Evolutionary conservation across 1,140 invertebrate species (phyloP), one percentile per base, ranked within the genome.

Genomic region (Drosophila ambigua): DNA sequence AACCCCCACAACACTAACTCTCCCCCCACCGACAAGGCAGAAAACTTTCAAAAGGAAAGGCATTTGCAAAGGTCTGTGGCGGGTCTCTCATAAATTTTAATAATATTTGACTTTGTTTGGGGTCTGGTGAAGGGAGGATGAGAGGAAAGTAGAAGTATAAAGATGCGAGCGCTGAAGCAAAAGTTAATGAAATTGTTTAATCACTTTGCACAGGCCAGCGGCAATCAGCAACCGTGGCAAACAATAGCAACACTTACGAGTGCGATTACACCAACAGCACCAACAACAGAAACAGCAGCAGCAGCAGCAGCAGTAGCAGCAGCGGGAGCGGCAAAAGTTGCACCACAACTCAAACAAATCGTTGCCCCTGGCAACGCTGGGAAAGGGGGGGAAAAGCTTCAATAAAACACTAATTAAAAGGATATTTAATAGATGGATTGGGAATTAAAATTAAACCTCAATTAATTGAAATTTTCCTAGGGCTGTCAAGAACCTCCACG

Each of bases 101-200:
- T 81, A 81, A 81, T 81, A 81, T 82, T 81, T 81, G 67, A 81
- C 78, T 60, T 58, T 49, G 60, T 39, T 39, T 5, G 35, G 9
- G 0, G 31, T 4, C 3, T 0, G 4, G 35, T 4, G 35, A 11
- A 39, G 35, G 9, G 28, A 0, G 7, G 28, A 8, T 7, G 28
- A 7, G 28, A 8, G 28, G 28, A 28, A 31, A 24, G 63, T 31
- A 45, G 53, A 53, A 31, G 41, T 59, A 52, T 75, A 5, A 39
- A 46, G 62, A 45, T 67, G 63, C 16, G 24, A 8, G 43, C n/a
- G 6, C 8, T 2, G 28, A 41, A 8, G 26, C 41, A 57, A 54
- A 80, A 80, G 58, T 81, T 80, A 72, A 77, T 81, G 72, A 80
- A 80, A 81, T 72, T 81, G 72, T 72, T 81, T 77, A 80, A 80